Base-by-base conservation (phyloP, 2,113 vertebrate genomes). In the Epinephelus cyanopodus region DNA sequence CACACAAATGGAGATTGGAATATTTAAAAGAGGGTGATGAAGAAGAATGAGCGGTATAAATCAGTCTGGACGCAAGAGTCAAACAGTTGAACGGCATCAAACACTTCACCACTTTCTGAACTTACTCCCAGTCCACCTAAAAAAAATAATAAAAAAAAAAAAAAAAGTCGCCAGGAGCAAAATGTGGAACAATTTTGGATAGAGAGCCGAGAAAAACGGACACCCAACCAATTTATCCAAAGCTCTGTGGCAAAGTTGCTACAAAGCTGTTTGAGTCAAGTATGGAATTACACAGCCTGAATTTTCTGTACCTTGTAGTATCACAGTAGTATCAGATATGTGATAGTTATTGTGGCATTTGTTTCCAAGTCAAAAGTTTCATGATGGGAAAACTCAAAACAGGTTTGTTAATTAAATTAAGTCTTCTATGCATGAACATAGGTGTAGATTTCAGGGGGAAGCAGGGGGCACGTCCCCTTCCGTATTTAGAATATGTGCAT, bases 51-150 rank as follows among this genome's bases (percentile, higher is more conserved):
- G 66, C 53, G 54, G 82, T 21, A 54, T 53, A 87, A 89, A 92
- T 90, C 60, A 83, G 70, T 83, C 69, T 12, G 72, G 71, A 73
- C 64, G 74, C 45, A 65, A 61, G 79, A 83, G 86, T 89, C 83
- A 71, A 64, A 56, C 39, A 27, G 78, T 81, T 81, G 76, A 60
- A 61, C 42, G 64, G 85, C 91, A 92, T 93, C 92, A 93, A 92
- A 91, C 87, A 68, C 85, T 90, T 74, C 65, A 72, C 64, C 77
- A 90, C 86, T 86, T 93, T 92, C 82, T 81, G 69, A 90, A 86
- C 88, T 82, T 73, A 54, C 57, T 87, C 64, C 61, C 73, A 81
- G 81, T 82, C 67, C 70, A 75, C 19, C 65, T n/a, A 0, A 52
- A 21, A 48, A 50, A 29, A 29, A n/a, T n/a, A n/a, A n/a, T n/a